Evolutionary conservation across 2,113 vertebrate species (phyloP), one percentile per base, ranked within the genome.

Genomic region (Erinaceus europaeus): DNA sequence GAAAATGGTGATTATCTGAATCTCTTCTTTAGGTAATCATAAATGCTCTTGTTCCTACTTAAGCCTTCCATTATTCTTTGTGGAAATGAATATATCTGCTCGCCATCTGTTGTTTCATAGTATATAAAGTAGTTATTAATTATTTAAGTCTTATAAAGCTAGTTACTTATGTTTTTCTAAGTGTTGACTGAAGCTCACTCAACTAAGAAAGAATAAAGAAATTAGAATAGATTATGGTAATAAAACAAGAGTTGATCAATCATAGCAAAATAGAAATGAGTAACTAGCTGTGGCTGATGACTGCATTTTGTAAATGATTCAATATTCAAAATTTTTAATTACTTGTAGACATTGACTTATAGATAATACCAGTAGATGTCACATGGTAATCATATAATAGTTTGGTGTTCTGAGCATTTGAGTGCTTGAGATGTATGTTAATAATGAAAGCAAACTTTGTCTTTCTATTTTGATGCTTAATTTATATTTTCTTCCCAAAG

Each of bases 211-310:
- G 38, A 93, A 76, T 55, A 61, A 89, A n/a, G 40, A 17, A 80
- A 91, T 89, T 84, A 89, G 71, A 86, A 46, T 4, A 14, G 89
- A 81, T 93, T 90, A 89, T 67, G 61, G 44, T 90, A 90, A 89
- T 91, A 77, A 74, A 34, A 86, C 17, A 65, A 27, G 78, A 89
- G 65, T 38, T 91, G 81, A 46, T 77, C 90, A 86, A 93, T 90
- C 53, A 88, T 1, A 65, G 53, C 8, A 69, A 93, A 89, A 73
- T 21, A 80, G 87, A 90, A 92, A 68, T 79, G 67, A 90, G 36
- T 78, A 68, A 90, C 65, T 48, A 75, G 36, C 73, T 55, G 36
- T 77, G 55, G 71, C 40, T 75, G 18, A 74, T 75, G 68, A 77
- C 21, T 65, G 14, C 0, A 52, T 12, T 71, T 77, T 52, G n/a